Evolutionary conservation across 2,797 vertebrate genomes (phyloP).

Genomic region (Saxicola maurus): DNA sequence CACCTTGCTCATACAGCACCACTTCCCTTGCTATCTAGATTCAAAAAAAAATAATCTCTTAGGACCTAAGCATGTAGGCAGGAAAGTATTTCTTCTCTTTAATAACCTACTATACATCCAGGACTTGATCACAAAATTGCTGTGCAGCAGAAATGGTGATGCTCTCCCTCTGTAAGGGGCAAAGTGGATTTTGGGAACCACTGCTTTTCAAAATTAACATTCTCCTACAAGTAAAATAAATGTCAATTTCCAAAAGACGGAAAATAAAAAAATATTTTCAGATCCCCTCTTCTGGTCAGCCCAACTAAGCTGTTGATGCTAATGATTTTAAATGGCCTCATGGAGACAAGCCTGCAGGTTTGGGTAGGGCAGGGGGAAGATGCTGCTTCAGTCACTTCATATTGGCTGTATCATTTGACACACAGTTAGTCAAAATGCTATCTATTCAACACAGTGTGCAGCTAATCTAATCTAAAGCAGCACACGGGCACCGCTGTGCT

Average conservation of each 20-base stretch:
- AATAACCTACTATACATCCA: background rate
- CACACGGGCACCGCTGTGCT: constrained; percentile 41
- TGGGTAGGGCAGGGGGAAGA: background rate
- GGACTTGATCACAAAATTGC: background rate
- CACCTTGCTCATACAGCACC: background rate
- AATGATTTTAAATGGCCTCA: constrained; percentile 21
- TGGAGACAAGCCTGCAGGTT: background rate
- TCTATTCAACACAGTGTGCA: constrained; percentile 63
- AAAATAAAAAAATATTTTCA: background rate
- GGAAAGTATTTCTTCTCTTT: background rate
- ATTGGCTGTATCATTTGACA: constrained; percentile 51
- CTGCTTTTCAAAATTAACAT: background rate
- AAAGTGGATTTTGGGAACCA: background rate
- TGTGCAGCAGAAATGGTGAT: background rate
- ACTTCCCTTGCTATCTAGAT: background rate
- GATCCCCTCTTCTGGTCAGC: background rate
- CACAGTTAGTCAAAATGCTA: constrained; percentile 37
- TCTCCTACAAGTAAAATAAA: background rate
- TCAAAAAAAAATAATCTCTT: background rate
- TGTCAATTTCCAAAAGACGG: background rate
- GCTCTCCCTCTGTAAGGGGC: background rate
- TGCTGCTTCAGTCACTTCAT: background rate
- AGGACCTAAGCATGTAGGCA: background rate
- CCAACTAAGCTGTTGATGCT: background rate
- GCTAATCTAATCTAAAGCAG: constrained; percentile 68